Percentiles rank a stretch among this genome's conserved stretches.
Conservation (phyloP, 2,113 vertebrate species). For the Mobula birostris region DNA sequence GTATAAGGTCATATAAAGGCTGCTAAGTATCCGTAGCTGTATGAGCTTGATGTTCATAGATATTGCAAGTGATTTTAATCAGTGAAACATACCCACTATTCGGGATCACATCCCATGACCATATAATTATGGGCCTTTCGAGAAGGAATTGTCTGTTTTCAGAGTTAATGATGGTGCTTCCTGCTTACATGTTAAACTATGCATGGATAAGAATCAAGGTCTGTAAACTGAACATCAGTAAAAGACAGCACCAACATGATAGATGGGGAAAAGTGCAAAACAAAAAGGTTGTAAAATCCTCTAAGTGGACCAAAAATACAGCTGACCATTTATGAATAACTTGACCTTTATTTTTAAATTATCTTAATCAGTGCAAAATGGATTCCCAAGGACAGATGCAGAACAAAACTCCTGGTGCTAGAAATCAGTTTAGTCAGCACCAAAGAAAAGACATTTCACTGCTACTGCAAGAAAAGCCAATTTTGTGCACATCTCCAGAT, state of each 20-base stretch:
- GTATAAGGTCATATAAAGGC: not conserved
- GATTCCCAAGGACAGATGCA: not conserved
- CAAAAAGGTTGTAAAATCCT: not conserved
- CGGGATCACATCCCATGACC: not conserved
- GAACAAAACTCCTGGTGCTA: not conserved
- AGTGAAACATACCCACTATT: too few relatives aligned
- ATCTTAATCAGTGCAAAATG: not conserved
- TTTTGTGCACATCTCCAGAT: too few relatives aligned
- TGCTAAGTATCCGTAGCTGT: not conserved
- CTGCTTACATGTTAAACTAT: not conserved
- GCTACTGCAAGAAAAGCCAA: too few relatives aligned
- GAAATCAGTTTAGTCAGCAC: too few relatives aligned
- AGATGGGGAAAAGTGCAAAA: not conserved
- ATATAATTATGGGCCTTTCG: not conserved
- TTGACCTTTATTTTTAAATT: not conserved
- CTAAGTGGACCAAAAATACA: not conserved
- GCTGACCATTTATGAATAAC: too few relatives aligned
- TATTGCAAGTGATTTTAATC: not conserved
- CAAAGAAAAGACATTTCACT: too few relatives aligned
- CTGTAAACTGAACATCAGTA: not conserved
- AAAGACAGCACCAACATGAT: not conserved
- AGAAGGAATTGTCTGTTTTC: not conserved
- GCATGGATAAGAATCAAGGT: too few relatives aligned
- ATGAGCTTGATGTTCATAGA: not conserved
- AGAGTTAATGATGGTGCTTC: not conserved